Base-by-base conservation (phyloP, 2,888 invertebrate genomes). In the Anagyrus pseudococci region DNA sequence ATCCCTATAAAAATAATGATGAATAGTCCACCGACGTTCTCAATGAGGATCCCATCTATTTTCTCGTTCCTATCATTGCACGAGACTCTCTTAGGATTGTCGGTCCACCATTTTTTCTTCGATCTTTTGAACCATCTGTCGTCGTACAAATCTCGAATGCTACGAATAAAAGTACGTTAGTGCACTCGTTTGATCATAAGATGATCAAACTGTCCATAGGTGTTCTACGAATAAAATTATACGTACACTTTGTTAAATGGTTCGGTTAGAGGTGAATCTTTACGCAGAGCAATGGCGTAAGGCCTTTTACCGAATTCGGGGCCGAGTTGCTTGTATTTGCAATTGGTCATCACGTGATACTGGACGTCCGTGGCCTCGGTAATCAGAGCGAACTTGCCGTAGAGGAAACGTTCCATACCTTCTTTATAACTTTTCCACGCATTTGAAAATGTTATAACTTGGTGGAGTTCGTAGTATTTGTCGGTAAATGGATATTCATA, bases 21-120 rank as follows among this genome's bases (percentile, higher is more conserved):
- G 79, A 98, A 98, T 0, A 97, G 96, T 1, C 95, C 96, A 53
- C 94, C 96, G 69, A 97, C 97, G 81, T 97, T 96, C 76, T 94
- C 91, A 66, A 97, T 94, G 59, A 93, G 94, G 76, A 98, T 97
- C 44, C 97, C 97, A 76, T 95, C 96, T 0, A 92, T 92, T 76
- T 96, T 93, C 75, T 95, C 93, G 75, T 94, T 92, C 57, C 92
- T 91, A 69, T 91, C 90, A 72, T 92, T 91, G 71, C 94, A 94
- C 69, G 87, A 86, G 72, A 86, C 86, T 41, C 88, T 87, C 15
- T 88, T 86, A 0, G 89, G 90, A 75, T 95, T 96, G 68, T 90
- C 13, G 13, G 8, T 13, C 33, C 33, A 33, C 33, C 33, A 33
- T 8, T 33, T 8, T 13, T 33, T 33, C 13, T 33, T 33, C 33